Percentiles rank a stretch among this genome's conserved stretches.
These are phyloP conservation scores for Aphodius granarius DNA, from an alignment of 2,888 invertebrate species.

Conservation along the genomic window DNA sequence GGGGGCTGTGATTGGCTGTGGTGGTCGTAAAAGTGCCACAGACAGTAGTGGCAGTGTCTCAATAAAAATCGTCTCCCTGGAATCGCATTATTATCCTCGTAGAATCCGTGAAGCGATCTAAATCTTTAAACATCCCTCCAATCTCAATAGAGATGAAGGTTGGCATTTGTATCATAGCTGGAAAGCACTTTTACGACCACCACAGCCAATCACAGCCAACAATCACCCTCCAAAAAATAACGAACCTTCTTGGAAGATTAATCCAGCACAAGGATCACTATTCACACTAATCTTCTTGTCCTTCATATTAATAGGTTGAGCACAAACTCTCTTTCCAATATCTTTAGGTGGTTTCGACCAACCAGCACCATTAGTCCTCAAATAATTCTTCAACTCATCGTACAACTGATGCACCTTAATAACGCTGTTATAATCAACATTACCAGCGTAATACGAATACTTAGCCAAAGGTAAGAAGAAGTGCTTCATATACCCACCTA, in stretches of 20 bases:
- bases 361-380: slow-evolving; percentile 61
- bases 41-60: no score
- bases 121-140: no score
- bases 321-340: slow-evolving; percentile 16
- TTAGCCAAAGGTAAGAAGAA: slow-evolving; percentile 63
- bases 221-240: no score
- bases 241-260: slow-evolving; percentile 19
- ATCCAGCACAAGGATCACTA: slow-evolving; percentile 36
- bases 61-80: no score
- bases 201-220: no score
- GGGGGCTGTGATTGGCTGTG: no score
- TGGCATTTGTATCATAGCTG: no score
- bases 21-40: no score
- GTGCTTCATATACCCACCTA: slow-evolving; percentile 65
- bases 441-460: slow-evolving; percentile 65
- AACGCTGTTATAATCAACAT: slow-evolving; percentile 58
- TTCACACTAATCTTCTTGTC: slow-evolving; percentile 22
- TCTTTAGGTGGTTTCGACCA: slow-evolving; percentile 54
- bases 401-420: slow-evolving; percentile 60
- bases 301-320: slow-evolving; percentile 20
- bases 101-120: no score
- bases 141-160: no score
- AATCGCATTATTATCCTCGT: no score
- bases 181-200: no score
- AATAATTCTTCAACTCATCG: slow-evolving; percentile 59